phyloP scores from a whole-genome alignment of 2,113 vertebrate genomes.

The Cyphomyrus discorhynchus region DNA sequence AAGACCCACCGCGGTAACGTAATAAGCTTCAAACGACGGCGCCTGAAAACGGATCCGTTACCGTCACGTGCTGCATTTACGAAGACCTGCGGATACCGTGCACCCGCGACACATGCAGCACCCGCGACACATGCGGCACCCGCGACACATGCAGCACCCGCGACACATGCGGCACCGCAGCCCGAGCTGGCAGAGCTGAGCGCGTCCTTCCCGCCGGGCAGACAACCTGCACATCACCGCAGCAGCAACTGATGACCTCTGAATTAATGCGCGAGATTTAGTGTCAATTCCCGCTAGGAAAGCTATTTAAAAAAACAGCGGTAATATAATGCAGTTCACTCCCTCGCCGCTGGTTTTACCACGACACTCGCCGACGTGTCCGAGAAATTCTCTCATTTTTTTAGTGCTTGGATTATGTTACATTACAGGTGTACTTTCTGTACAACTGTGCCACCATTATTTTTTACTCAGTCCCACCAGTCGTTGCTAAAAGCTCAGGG shows the following conservation, averaged over 20 bases:
- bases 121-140: neutral
- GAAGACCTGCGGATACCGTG: neutral
- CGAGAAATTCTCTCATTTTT: neutral
- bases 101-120: neutral
- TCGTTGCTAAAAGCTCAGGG: neutral
- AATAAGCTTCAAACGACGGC: neutral
- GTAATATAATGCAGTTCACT: neutral
- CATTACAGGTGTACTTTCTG: neutral
- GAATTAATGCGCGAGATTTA: neutral
- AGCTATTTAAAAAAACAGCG: neutral
- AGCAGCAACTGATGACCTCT: neutral
- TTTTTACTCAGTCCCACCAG: neutral
- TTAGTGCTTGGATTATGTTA: neutral
- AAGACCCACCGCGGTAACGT: neutral
- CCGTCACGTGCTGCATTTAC: neutral
- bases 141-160: neutral
- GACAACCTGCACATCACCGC: neutral
- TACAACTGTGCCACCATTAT: neutral
- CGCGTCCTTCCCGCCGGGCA: neutral
- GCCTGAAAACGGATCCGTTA: neutral
- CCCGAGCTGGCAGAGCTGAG: neutral
- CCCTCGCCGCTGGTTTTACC: neutral
- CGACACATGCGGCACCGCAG: neutral
- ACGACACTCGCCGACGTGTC: neutral
- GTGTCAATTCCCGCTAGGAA: neutral